A percentile compares a stretch with the other conserved stretches of the same genome.
Evolutionary conservation across 1,140 invertebrate genomes (phyloP).

Genomic region (Bombus sylvicola): DNA sequence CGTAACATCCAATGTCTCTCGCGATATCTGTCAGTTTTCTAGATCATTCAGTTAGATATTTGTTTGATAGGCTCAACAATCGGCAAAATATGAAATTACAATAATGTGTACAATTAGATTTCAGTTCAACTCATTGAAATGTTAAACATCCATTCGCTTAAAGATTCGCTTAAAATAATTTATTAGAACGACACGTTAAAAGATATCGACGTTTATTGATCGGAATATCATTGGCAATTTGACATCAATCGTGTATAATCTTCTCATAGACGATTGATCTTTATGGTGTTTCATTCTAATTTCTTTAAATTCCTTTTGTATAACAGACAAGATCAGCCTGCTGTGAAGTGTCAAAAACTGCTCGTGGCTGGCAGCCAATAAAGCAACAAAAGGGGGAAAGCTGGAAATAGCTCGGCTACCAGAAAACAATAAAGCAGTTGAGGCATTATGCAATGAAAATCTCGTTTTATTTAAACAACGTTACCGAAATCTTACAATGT

Average conservation of each 20-base stretch:
- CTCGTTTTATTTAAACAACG: background rate
- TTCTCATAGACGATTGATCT: background rate
- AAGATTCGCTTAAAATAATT: background rate
- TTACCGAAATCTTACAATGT: background rate
- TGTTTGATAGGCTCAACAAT: background rate
- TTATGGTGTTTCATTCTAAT: background rate
- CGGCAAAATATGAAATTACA: background rate
- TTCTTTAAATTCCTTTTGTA: background rate
- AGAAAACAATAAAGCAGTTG: constrained; percentile 9
- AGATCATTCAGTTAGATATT: background rate
- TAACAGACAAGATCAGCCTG: background rate
- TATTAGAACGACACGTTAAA: background rate
- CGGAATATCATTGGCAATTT: background rate
- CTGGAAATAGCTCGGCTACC: background rate
- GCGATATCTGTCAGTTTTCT: background rate
- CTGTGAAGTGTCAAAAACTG: constrained; percentile 14
- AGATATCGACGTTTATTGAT: background rate
- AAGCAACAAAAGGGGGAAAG: background rate
- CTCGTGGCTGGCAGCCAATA: constrained; percentile 7
- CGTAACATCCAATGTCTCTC: too few species aligned
- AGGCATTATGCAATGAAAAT: background rate
- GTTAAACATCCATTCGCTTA: background rate
- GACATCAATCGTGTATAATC: background rate
- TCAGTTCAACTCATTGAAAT: background rate
- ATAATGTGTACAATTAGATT: background rate